Conservation (phyloP, 2,888 invertebrate genomes). For the Esperia sulphurella region DNA sequence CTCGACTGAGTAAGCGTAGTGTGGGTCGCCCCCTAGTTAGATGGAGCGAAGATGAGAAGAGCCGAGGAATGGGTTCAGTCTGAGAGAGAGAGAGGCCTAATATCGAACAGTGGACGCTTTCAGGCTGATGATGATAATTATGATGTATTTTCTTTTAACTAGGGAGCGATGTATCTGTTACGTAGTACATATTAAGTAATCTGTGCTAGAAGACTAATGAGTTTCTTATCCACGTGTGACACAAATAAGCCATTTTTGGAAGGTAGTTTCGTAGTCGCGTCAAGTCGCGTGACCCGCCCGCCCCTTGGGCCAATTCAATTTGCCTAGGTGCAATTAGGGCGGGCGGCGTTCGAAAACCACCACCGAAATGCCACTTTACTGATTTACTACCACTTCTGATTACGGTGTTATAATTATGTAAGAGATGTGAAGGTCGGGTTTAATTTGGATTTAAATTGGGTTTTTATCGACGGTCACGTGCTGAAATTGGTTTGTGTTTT, state of each 20-base stretch:
- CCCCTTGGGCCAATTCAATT: conserved; percentile 26
- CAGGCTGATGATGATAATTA: too few species aligned
- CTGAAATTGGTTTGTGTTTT: background rate
- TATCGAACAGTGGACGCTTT: too few species aligned
- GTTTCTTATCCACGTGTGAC: background rate
- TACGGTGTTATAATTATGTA: conserved; percentile 1
- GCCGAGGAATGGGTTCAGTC: too few species aligned
- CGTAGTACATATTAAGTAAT: too few species aligned
- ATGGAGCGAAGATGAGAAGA: too few species aligned
- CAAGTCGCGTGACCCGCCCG: conserved; percentile 21
- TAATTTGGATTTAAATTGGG: background rate
- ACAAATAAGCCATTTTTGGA: background rate
- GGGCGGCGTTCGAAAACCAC: conserved; percentile 1
- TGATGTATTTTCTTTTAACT: too few species aligned
- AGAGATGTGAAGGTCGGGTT: background rate
- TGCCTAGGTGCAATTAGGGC: conserved; percentile 27
- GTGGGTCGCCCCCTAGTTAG: too few species aligned
- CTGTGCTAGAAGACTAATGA: too few species aligned
- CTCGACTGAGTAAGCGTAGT: too few species aligned
- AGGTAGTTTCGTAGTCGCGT: background rate
- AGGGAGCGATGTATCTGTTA: too few species aligned
- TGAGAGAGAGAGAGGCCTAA: too few species aligned
- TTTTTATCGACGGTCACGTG: background rate
- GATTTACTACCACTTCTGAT: conserved; percentile 12
- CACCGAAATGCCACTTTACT: conserved; percentile 15